A percentile compares a stretch with the other conserved stretches of the same genome.
Conservation (phyloP, 2,888 invertebrate genomes). For the Mycogona germanica region DNA sequence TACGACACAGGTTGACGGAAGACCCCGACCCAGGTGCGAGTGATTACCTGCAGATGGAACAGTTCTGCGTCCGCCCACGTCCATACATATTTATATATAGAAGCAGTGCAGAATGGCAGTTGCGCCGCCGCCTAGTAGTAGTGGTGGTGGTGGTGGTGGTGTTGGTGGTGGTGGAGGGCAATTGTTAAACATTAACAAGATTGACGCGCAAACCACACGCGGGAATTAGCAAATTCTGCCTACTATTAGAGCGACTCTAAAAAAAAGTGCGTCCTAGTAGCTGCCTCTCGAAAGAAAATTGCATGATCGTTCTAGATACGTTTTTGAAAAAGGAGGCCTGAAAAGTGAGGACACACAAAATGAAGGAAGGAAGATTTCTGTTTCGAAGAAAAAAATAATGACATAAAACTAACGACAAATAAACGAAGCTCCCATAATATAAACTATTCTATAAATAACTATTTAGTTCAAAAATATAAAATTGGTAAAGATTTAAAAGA, state of each 20-base stretch:
- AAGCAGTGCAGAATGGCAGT: neutral
- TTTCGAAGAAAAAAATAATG: neutral
- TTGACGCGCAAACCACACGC: neutral
- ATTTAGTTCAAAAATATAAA: slow-evolving; percentile 7
- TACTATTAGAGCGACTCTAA: no score
- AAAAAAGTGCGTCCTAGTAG: slow-evolving; percentile 5
- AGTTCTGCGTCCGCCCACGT: no score
- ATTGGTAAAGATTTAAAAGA: neutral
- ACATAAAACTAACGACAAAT: no score
- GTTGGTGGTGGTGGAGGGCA: no score
- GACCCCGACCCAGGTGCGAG: no score
- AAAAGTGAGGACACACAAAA: neutral
- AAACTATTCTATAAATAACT: neutral
- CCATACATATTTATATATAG: neutral
- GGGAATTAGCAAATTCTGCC: neutral
- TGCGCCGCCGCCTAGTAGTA: no score
- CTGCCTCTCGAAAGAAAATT: slow-evolving; percentile 12
- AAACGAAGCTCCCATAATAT: neutral
- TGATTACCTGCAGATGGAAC: no score
- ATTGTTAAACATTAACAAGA: slow-evolving; percentile 3
- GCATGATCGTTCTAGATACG: neutral
- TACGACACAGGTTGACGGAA: no score
- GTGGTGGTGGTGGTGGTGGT: no score
- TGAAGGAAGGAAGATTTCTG: neutral
- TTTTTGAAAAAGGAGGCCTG: no score